These are phyloP conservation scores for Acanthosepion esculentum DNA, from an alignment of 2,888 invertebrate genomes.

Conservation along the genomic window DNA sequence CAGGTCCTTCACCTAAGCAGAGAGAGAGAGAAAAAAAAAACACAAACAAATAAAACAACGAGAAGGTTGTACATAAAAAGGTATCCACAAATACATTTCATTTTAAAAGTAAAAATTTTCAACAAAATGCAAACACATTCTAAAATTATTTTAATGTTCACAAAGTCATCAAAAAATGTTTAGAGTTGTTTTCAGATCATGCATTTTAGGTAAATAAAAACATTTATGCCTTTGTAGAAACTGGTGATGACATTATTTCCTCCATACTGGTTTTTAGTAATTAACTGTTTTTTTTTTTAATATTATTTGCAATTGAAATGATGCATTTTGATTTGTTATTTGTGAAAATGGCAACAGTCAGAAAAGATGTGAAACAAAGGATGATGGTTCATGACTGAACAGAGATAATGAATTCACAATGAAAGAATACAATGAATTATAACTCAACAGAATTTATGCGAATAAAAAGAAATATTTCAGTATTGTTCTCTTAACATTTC, in stretches of 20 bases:
- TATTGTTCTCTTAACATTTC: background rate
- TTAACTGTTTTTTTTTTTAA: too few relatives aligned
- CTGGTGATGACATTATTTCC: background rate
- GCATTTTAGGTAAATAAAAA: background rate
- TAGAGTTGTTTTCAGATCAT: too few relatives aligned
- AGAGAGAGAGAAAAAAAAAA: background rate
- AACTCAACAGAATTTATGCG: too few relatives aligned
- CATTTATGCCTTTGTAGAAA: background rate
- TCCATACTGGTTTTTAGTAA: background rate
- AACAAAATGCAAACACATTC: background rate
- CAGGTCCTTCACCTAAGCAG: conserved; percentile 24
- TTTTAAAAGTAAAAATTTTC: background rate
- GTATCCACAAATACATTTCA: too few relatives aligned
- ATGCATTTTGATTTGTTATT: background rate
- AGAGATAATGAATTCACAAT: background rate
- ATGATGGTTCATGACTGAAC: background rate
- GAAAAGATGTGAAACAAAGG: background rate
- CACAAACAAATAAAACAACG: background rate
- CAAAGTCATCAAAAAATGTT: background rate
- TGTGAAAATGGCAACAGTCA: background rate
- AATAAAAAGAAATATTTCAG: background rate
- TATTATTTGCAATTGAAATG: too few relatives aligned
- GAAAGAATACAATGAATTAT: background rate
- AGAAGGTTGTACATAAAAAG: background rate
- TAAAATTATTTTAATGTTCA: background rate